phyloP scores from a whole-genome alignment of 2,797 vertebrate genomes.

The Urosaurus nigricauda region DNA sequence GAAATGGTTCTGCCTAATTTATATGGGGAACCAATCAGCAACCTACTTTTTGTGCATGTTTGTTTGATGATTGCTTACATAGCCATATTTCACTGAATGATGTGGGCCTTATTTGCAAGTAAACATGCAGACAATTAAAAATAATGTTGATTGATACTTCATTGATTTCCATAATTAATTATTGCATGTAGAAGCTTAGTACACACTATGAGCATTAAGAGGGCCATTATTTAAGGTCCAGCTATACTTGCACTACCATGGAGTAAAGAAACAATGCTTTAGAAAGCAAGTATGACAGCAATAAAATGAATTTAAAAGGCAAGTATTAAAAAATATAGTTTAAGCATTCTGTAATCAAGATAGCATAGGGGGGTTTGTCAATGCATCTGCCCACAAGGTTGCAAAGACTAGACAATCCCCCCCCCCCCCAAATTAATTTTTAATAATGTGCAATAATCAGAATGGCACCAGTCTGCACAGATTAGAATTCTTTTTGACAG shows the following conservation, averaged over 20 bases:
- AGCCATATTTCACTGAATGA: neutral
- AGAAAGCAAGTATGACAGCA: conserved; percentile 20
- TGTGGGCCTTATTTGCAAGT: neutral
- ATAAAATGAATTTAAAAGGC: neutral
- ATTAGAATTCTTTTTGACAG: conserved; percentile 84
- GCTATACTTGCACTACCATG: neutral
- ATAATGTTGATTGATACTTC: neutral
- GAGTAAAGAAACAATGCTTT: conserved; percentile 35
- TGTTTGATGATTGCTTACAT: neutral
- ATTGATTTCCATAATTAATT: neutral
- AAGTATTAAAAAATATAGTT: conserved; percentile 31
- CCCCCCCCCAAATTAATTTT: conserved; percentile 85
- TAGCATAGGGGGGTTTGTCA: conserved; percentile 26
- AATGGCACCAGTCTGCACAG: conserved; percentile 78
- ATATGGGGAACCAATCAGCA: neutral
- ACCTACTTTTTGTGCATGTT: neutral
- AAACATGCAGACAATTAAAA: neutral
- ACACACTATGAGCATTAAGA: conserved; percentile 12
- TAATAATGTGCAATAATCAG: conserved; percentile 88
- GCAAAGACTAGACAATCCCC: conserved; percentile 73
- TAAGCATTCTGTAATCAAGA: conserved; percentile 52
- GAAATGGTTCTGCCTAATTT: neutral
- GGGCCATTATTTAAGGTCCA: conserved; percentile 44
- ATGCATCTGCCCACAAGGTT: conserved; percentile 66
- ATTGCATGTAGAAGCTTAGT: conserved; percentile 37